Base-by-base conservation (phyloP, 2,113 vertebrate species). In the Sceloporus undulatus region DNA sequence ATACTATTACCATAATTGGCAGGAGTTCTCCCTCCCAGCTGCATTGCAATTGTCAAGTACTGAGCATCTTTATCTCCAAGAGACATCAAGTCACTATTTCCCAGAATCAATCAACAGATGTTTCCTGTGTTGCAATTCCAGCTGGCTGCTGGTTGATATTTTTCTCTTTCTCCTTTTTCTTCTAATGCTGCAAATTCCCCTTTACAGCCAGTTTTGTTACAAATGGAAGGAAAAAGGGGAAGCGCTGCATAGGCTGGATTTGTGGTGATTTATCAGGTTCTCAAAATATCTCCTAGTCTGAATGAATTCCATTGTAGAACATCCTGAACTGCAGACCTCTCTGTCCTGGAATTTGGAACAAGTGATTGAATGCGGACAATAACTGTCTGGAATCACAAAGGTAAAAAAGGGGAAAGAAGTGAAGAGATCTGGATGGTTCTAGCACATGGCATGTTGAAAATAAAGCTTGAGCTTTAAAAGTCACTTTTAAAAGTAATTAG, bases 201-300 rank as follows among this genome's bases (percentile, higher is more conserved):
- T 0, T 2, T 1, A 79, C 81, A 86, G 84, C 86, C 87, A 0
- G 0, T 13, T n/a, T 85, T 38, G 0, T 84, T 74, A 70, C 19
- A 84, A 70, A 84, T 6, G 91, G 89, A 66, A 82, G 54, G 25
- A 21, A 90, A 82, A 91, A 91, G 88, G 90, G 83, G 74, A 88
- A 66, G 0, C 89, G 90, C 85, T 92, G 90, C 89, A 91, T 1
- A 2, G 87, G 18, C 0, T 40, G 81, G 1, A 48, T 56, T 34
- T 70, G 3, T 19, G 18, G 48, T 66, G 25, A 82, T 82, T 66
- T 76, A 75, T 75, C 65, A 76, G 79, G 13, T 76, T 66, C 29
- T 66, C 18, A 56, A 68, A 86, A 78, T 7, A 62, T 48, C 77
- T 85, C 42, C 40, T n/a, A 68, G 9, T 23, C 25, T 86, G 82